phyloP scores from a whole-genome alignment of 2,113 vertebrate genomes.

The Cyanoderma ruficeps region DNA sequence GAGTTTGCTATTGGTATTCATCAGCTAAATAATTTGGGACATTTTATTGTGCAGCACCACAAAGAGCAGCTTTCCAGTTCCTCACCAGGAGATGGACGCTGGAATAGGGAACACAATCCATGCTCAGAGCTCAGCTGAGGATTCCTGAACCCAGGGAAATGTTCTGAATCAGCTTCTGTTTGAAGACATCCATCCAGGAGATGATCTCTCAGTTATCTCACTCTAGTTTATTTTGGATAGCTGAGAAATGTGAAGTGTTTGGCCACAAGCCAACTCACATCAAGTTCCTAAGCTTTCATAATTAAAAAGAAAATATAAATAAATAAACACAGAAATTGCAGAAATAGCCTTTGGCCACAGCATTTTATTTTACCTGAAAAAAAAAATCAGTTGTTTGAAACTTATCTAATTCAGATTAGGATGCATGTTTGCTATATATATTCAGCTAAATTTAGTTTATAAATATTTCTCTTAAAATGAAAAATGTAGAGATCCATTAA shows the following conservation, averaged over 20 bases:
- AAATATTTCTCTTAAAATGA: background rate
- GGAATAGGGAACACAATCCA: background rate
- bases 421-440: background rate
- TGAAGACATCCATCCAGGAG: background rate
- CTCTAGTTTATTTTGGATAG: background rate
- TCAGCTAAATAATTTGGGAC: background rate
- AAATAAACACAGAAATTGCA: background rate
- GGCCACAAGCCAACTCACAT: background rate
- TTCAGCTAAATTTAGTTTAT: background rate
- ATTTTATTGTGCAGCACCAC: background rate
- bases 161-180: background rate
- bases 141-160: background rate
- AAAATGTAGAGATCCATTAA: background rate
- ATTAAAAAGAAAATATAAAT: background rate
- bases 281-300: background rate
- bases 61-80: background rate
- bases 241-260: background rate
- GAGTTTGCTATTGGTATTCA: background rate
- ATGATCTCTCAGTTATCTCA: background rate
- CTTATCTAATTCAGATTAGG: background rate
- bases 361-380: background rate
- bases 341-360: background rate
- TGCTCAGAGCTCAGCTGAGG: background rate
- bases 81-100: background rate
- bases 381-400: background rate